phyloP scores from a whole-genome alignment of 92 coral and sea anemone species.

The Meandrina meandrites region DNA sequence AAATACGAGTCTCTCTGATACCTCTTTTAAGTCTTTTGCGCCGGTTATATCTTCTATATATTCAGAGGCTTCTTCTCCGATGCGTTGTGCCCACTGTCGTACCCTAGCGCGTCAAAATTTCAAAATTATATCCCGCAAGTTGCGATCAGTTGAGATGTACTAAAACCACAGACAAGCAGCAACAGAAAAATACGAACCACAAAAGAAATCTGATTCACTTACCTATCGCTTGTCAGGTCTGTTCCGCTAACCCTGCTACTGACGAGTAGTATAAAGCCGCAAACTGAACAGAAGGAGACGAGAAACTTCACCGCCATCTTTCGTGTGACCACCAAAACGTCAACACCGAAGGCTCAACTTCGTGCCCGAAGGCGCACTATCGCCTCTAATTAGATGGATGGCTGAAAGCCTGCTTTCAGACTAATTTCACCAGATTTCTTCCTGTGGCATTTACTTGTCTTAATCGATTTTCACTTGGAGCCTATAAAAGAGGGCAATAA shows the following conservation, averaged over 20 bases:
- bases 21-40: constrained; percentile 55
- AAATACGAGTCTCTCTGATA: constrained; percentile 24
- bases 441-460: neutral
- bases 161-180: constrained; percentile 2
- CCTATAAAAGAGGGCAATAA: constrained; percentile 3
- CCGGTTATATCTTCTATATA: constrained; percentile 54
- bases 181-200: neutral
- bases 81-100: constrained; percentile 70
- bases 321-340: constrained; percentile 34
- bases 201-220: constrained; percentile 19
- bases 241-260: constrained; percentile 15
- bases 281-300: constrained; percentile 31
- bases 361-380: constrained; percentile 3
- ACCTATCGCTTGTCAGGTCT: constrained; percentile 19
- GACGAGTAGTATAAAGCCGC: constrained; percentile 20
- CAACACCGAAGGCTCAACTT: constrained; percentile 50
- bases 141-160: constrained; percentile 2
- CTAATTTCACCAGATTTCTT: constrained; percentile 18
- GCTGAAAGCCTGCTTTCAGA: neutral
- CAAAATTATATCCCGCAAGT: constrained; percentile 8
- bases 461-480: constrained; percentile 1
- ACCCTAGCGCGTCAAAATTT: constrained; percentile 57
- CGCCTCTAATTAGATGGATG: constrained; percentile 21
- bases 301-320: constrained; percentile 43
- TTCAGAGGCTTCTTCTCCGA: constrained; percentile 51